Evolutionary conservation across 2,113 vertebrate species (phyloP), one percentile per base, ranked within the genome.

Genomic region (Polyodon spathula): DNA sequence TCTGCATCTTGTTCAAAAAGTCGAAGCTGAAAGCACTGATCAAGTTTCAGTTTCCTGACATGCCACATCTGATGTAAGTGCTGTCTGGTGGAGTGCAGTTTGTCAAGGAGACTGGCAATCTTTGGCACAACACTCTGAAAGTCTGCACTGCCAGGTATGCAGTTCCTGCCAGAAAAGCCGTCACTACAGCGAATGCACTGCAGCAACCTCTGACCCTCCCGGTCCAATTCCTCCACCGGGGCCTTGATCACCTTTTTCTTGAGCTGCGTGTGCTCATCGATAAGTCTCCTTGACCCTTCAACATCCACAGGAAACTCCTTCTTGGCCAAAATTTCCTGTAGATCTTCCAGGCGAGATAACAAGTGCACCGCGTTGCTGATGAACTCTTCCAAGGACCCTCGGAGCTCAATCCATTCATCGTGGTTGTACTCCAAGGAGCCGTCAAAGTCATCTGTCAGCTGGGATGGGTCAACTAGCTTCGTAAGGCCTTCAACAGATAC

Each of bases 211-310:
- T 98, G 96, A n/a, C 94, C 95, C 63, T 98, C 96, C 2, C 87
- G 87, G 81, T 99, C 96, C 70, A 99, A 71, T 72, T 97, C 94
- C 79, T 99, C 94, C 71, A 99, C 95, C 0, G 96, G 96, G 65
- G 96, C 95, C 86, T 95, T 95, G 67, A 97, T 87, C 65, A 99
- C 94, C 86, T 94, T 97, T 70, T 97, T 98, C 86, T 97, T 99
- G 42, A 98, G 88, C 67, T 94, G 93, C 0, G 94, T 93, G 80
- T 99, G 96, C 64, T 99, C 95, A 5, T 98, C 95, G 8, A 98
- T 97, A 43, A 99, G 79, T 64, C 90, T 81, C 58, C 96, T 87
- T 1, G 95, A 98, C 61, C 93, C 94, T 67, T 99, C 96, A 68
- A 97, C 94, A 1, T 99, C 96, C 64, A 94, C 88, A 0, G 95